A percentile compares a stretch with the other conserved stretches of the same genome.
These are phyloP conservation scores for Hemibagrus wyckioides DNA, from an alignment of 2,113 vertebrate genomes.

Conservation along the genomic window DNA sequence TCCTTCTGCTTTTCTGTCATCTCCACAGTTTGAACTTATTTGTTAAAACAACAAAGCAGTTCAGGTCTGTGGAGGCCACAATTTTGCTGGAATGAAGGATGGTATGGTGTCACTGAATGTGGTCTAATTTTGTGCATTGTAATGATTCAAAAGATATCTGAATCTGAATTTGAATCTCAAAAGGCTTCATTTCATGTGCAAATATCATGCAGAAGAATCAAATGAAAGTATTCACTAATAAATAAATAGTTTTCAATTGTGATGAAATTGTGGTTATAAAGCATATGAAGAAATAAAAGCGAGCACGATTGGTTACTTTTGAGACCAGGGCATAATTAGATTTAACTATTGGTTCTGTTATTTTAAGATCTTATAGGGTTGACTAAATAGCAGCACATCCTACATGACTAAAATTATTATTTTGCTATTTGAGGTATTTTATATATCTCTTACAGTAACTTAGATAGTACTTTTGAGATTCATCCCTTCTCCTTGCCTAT, in stretches of 20 bases:
- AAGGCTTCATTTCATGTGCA: background rate
- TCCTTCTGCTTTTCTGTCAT: conserved; percentile 6
- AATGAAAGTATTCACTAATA: background rate
- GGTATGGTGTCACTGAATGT: background rate
- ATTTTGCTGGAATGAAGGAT: background rate
- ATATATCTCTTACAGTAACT: no score
- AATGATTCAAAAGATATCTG: background rate
- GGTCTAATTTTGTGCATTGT: background rate
- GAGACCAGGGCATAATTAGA: background rate
- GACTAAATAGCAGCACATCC: background rate
- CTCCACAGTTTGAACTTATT: background rate
- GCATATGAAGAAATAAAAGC: background rate
- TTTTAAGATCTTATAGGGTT: background rate
- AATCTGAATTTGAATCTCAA: background rate
- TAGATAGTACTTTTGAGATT: conserved; percentile 24
- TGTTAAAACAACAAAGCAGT: background rate
- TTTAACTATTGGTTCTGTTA: background rate
- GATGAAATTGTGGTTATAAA: background rate
- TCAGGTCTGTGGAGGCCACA: background rate
- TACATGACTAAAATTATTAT: background rate
- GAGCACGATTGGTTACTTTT: background rate
- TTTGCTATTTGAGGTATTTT: background rate
- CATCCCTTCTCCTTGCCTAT: conserved; percentile 24
- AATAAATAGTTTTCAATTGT: background rate
- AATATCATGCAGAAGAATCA: background rate